Evolutionary conservation across 2,797 vertebrate species (phyloP).

Genomic region (Microhierax caerulescens): DNA sequence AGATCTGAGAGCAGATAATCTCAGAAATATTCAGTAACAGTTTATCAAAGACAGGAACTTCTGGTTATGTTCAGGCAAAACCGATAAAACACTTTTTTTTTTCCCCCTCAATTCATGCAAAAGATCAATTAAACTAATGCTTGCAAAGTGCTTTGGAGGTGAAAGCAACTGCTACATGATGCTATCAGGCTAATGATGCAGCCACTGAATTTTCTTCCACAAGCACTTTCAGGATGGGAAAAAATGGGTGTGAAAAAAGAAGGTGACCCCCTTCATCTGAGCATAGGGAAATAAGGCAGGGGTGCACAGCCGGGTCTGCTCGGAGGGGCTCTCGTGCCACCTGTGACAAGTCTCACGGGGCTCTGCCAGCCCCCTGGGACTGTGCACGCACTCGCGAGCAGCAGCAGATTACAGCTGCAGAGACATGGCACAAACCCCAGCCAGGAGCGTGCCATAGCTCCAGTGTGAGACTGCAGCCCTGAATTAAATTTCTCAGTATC

Average conservation of each 20-base stretch:
- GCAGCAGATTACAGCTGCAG: accelerated
- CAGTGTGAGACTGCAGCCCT: not conserved
- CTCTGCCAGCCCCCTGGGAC: not conserved
- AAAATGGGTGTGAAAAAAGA: not conserved
- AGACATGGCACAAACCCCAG: not conserved
- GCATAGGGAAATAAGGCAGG: not conserved
- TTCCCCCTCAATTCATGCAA: not conserved
- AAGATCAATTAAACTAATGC: not conserved
- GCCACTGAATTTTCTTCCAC: not conserved
- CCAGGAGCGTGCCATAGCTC: accelerated
- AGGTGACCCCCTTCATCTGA: accelerated
- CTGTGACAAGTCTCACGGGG: not conserved
- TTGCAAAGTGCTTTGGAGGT: not conserved
- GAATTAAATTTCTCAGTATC: not conserved
- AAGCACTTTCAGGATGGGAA: not conserved
- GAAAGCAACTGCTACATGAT: not conserved
- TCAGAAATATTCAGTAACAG: not conserved
- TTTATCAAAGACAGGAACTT: not conserved
- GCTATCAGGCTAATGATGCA: not conserved
- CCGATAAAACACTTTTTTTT: not conserved
- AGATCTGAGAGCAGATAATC: not conserved
- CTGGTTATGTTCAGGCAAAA: not conserved
- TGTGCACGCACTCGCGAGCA: accelerated
- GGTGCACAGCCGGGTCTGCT: not conserved
- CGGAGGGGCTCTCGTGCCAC: accelerated